These are phyloP conservation scores for Sylvietta virens DNA, from an alignment of 2,113 vertebrate genomes.

Conservation along the genomic window DNA sequence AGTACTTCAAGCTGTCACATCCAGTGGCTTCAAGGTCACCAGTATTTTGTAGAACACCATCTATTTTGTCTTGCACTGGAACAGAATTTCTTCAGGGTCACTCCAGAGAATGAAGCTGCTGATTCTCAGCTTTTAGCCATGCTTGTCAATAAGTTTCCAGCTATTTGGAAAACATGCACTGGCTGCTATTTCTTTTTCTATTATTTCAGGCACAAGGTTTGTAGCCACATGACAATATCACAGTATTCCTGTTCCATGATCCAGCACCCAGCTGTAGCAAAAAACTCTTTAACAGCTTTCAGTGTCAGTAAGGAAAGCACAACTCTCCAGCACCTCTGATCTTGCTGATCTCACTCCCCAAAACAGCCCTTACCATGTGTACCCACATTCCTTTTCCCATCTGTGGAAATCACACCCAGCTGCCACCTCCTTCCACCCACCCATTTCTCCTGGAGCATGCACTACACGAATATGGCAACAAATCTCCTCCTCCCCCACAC, in stretches of 20 bases:
- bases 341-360: background rate
- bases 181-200: background rate
- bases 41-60: background rate
- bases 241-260: background rate
- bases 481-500: background rate
- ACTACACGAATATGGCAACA: background rate
- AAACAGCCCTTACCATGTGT: background rate
- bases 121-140: background rate
- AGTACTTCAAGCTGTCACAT: background rate
- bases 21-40: background rate
- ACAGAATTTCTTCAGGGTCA: background rate
- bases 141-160: background rate
- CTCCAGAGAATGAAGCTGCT: background rate
- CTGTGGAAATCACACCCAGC: background rate
- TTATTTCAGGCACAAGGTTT: background rate
- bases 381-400: background rate
- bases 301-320: background rate
- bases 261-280: background rate
- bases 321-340: background rate
- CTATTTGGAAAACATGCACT: background rate
- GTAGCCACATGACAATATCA: background rate
- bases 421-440: slow-evolving; percentile 4
- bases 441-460: background rate
- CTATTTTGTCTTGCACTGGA: background rate
- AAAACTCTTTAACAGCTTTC: background rate